These are phyloP conservation scores for Cyphomyrus plagiostoma DNA, from an alignment of 2,113 vertebrate species.

Conservation along the genomic window DNA sequence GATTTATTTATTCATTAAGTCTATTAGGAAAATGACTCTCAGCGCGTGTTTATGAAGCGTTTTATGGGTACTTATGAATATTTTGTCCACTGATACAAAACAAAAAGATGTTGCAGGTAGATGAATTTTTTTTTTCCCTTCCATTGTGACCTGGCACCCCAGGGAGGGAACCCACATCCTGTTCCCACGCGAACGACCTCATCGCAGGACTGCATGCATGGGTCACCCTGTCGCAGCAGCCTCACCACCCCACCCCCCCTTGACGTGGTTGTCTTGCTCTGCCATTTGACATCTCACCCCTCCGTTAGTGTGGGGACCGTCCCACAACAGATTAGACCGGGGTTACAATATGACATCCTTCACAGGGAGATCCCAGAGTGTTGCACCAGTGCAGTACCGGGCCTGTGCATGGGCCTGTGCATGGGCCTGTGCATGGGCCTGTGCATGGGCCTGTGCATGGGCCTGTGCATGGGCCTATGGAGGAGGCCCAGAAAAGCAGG, in stretches of 20 bases:
- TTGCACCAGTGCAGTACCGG: not conserved
- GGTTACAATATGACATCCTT: not conserved
- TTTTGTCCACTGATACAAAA: conserved; percentile 18
- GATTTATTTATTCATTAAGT: conserved; percentile 17
- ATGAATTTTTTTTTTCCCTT: not conserved
- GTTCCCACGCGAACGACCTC: conserved; percentile 4
- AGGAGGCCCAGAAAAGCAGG: not conserved
- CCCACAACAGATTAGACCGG: not conserved
- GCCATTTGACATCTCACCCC: not conserved
- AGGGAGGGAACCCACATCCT: conserved; percentile 25
- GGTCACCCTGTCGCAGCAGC: conserved; percentile 40
- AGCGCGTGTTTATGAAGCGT: not conserved
- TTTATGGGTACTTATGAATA: conserved; percentile 7
- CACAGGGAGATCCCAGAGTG: not conserved
- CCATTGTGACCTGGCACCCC: not conserved
- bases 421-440: too few relatives aligned
- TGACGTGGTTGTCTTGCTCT: conserved; percentile 30
- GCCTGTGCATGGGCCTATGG: not conserved
- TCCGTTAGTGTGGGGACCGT: not conserved
- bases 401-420: not conserved
- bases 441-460: not conserved
- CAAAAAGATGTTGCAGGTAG: conserved; percentile 4
- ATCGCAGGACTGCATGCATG: conserved; percentile 31
- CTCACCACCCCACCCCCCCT: not conserved
- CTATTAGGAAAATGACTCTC: conserved; percentile 23